Conservation (phyloP, 2,113 vertebrate genomes). For the Corydoras maculifer region DNA sequence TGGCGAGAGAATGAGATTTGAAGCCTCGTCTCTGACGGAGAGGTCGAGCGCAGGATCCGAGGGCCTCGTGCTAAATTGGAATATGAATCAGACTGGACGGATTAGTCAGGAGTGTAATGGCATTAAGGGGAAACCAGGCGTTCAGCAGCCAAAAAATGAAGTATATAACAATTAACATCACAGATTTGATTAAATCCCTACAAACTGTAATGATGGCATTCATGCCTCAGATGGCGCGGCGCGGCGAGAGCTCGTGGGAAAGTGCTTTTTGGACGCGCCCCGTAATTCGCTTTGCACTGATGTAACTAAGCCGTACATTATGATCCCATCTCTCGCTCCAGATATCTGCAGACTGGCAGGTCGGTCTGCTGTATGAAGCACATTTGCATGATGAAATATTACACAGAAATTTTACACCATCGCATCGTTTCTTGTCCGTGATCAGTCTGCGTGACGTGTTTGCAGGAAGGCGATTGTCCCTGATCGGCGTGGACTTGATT, state of each 20-base stretch:
- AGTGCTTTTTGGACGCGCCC: neutral
- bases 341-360: too few species aligned
- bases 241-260: slow-evolving; percentile 1
- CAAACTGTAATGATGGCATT: slow-evolving; percentile 2
- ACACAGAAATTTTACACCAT: too few species aligned
- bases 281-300: neutral
- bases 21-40: neutral
- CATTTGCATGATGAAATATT: too few species aligned
- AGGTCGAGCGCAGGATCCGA: neutral
- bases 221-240: slow-evolving; percentile 6
- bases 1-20: neutral
- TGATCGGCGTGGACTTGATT: too few species aligned
- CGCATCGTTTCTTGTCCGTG: too few species aligned
- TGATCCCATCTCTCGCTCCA: neutral
- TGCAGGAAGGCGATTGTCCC: too few species aligned
- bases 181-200: neutral
- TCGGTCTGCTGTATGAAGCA: too few species aligned
- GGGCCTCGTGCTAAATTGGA: neutral
- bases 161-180: neutral
- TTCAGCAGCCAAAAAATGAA: neutral
- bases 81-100: neutral
- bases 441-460: too few species aligned
- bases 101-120: neutral
- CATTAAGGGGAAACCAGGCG: neutral
- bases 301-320: neutral